phyloP scores from a whole-genome alignment of 1,140 invertebrate species.

The Drosophila malerkotliana region DNA sequence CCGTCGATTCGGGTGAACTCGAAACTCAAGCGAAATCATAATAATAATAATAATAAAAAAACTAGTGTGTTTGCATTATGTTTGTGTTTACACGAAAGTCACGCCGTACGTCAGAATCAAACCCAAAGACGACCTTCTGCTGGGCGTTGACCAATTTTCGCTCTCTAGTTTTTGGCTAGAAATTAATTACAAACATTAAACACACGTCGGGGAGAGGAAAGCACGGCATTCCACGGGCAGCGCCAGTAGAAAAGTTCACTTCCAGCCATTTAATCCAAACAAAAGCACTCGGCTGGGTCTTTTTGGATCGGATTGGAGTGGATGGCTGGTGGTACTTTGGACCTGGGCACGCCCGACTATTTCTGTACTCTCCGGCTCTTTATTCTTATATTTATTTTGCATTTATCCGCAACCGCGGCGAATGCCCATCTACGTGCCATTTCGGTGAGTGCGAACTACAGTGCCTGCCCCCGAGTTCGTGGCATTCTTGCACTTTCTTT shows the following conservation, averaged over 20 bases:
- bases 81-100: slow-evolving; percentile 66
- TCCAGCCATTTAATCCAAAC: slow-evolving; percentile 58
- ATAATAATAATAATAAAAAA: slow-evolving; percentile 34
- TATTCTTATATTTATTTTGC: slow-evolving; percentile 30
- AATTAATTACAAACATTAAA: slow-evolving; percentile 69
- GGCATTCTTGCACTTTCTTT: slow-evolving; percentile 24
- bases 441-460: slow-evolving; percentile 8
- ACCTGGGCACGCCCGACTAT: slow-evolving; percentile 40
- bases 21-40: slow-evolving; percentile 26
- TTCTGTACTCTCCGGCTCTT: slow-evolving; percentile 5
- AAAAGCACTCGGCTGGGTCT: slow-evolving; percentile 22
- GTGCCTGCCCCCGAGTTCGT: slow-evolving; percentile 7
- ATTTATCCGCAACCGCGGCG: slow-evolving; percentile 34
- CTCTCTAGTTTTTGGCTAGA: slow-evolving; percentile 23
- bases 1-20: slow-evolving; percentile 33
- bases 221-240: slow-evolving; percentile 6
- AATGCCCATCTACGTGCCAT: slow-evolving; percentile 53
- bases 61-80: slow-evolving; percentile 41
- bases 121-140: slow-evolving; percentile 21
- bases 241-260: slow-evolving; percentile 34
- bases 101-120: slow-evolving; percentile 26
- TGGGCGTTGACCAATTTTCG: slow-evolving; percentile 32
- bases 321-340: slow-evolving; percentile 24
- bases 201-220: slow-evolving; percentile 18
- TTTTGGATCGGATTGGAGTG: slow-evolving; percentile 1